phyloP scores from a whole-genome alignment of 2,888 invertebrate genomes.

The Bombyx huttoni region DNA sequence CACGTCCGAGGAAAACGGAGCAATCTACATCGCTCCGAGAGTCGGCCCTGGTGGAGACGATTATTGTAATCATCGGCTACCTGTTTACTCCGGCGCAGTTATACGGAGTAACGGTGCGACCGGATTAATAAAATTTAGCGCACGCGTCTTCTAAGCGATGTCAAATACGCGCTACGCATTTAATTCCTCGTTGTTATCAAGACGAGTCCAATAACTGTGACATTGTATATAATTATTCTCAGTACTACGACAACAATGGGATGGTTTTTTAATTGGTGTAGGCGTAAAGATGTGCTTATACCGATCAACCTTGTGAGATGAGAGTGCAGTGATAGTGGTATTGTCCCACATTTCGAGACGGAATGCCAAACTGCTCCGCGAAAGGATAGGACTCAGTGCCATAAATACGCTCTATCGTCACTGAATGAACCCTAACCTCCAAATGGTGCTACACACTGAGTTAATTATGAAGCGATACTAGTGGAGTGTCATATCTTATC shows the following conservation, averaged over 20 bases:
- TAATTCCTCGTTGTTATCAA: constrained; percentile 6
- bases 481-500: constrained; percentile 16
- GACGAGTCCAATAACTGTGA: too few relatives aligned
- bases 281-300: too few relatives aligned
- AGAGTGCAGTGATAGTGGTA: too few relatives aligned
- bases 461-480: not conserved
- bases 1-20: constrained; percentile 11
- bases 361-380: too few relatives aligned
- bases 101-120: constrained; percentile 29
- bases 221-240: not conserved
- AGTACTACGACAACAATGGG: not conserved
- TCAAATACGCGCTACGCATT: constrained; percentile 23
- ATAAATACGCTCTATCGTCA: too few relatives aligned
- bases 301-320: too few relatives aligned
- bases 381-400: too few relatives aligned
- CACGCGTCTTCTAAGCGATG: constrained; percentile 21
- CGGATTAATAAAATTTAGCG: constrained; percentile 30
- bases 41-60: constrained; percentile 14
- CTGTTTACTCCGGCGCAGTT: constrained; percentile 24
- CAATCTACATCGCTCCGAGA: constrained; percentile 13
- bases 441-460: not conserved
- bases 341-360: too few relatives aligned
- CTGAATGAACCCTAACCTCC: not conserved
- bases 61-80: constrained; percentile 31
- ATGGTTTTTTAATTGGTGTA: too few relatives aligned